A percentile compares a stretch with the other conserved stretches of the same genome.
Conservation (phyloP, 64 coral and sea anemone genomes). For the Porites lutea region DNA sequence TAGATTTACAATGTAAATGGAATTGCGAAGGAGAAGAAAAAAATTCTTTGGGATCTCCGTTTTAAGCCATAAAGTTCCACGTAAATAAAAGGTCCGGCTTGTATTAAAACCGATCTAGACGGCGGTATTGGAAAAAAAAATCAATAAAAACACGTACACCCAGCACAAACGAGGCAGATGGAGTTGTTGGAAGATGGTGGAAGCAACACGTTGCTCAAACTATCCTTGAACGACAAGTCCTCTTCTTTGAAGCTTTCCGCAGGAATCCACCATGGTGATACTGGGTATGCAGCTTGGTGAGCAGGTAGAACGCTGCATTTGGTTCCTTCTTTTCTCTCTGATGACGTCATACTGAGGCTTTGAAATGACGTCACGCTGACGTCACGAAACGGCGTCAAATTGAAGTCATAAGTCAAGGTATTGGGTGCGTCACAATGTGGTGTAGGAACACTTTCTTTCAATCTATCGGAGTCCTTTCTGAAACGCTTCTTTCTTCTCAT, state of each 20-base stretch:
- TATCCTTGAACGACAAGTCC: not conserved
- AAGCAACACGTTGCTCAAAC: not conserved
- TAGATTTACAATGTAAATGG: too few species aligned
- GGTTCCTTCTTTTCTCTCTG: not conserved
- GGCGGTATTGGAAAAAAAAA: not conserved
- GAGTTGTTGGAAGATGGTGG: not conserved
- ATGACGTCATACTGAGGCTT: not conserved
- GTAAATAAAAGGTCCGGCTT: too few species aligned
- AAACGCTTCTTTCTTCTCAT: constrained; percentile 91
- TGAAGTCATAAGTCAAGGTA: not conserved
- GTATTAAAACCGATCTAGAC: too few species aligned
- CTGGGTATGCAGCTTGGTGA: not conserved
- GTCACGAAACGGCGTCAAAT: not conserved
- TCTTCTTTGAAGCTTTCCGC: not conserved
- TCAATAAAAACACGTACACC: constrained; percentile 46
- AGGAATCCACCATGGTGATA: not conserved
- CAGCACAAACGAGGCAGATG: constrained; percentile 46
- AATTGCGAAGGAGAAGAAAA: too few species aligned
- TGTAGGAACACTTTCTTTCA: not conserved
- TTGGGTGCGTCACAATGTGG: not conserved
- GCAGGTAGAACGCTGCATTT: not conserved
- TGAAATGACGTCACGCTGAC: not conserved
- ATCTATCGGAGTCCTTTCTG: not conserved
- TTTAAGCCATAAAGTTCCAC: too few species aligned
- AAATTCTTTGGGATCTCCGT: too few species aligned